Conservation (phyloP, 2,113 vertebrate species). For the Hypanus sabinus region DNA sequence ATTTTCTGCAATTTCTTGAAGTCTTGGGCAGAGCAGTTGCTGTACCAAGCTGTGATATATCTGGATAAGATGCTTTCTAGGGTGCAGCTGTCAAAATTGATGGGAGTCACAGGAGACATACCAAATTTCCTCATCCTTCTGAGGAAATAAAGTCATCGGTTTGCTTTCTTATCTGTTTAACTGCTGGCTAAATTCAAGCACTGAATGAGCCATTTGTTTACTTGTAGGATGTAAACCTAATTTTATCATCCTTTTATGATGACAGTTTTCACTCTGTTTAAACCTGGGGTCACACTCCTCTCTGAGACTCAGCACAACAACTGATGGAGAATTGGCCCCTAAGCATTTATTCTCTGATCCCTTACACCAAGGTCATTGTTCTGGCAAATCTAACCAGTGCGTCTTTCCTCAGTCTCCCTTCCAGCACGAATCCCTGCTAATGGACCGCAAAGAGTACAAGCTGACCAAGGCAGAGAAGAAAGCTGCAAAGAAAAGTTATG, state of each 20-base stretch:
- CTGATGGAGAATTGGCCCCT: neutral
- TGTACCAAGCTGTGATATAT: too few relatives aligned
- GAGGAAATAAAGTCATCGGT: too few relatives aligned
- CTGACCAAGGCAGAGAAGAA: constrained; percentile 96
- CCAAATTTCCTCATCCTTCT: too few relatives aligned
- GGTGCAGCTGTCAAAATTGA: too few relatives aligned
- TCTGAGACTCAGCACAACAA: neutral
- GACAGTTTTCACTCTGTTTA: neutral
- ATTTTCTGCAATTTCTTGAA: too few relatives aligned
- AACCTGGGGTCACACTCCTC: neutral
- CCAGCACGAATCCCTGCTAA: constrained; percentile 90
- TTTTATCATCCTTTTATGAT: neutral
- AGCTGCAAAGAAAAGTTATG: constrained; percentile 95
- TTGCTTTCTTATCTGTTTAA: neutral
- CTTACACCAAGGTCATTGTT: neutral
- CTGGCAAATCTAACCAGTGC: neutral
- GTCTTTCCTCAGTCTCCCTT: constrained; percentile 74
- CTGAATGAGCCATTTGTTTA: neutral
- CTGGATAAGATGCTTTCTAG: too few relatives aligned
- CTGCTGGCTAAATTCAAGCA: neutral
- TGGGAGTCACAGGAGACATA: too few relatives aligned
- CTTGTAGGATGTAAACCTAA: neutral
- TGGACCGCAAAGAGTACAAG: constrained; percentile 91
- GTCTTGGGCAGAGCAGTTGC: too few relatives aligned
- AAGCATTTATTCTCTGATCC: neutral